phyloP scores from a whole-genome alignment of 1,140 invertebrate genomes.

The Sarcophaga bullata region DNA sequence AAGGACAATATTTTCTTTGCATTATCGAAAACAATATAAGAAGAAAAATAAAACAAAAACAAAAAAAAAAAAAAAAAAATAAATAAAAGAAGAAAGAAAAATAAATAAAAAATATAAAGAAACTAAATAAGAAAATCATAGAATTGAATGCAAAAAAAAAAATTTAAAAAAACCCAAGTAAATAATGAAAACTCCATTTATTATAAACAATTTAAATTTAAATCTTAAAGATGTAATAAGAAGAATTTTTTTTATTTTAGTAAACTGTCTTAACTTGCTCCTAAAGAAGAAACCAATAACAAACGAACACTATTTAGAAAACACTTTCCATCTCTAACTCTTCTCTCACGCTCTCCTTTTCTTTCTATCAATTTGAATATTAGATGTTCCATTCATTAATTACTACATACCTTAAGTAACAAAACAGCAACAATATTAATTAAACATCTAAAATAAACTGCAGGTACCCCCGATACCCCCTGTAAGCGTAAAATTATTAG shows the following conservation, averaged over 20 bases:
- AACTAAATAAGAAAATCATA: no score
- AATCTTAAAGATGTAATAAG: not conserved
- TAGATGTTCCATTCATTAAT: no score
- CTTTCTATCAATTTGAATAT: not conserved
- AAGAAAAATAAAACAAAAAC: not conserved
- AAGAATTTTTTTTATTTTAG: constrained; percentile 9
- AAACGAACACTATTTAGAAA: not conserved
- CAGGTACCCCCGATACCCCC: not conserved
- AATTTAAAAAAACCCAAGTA: no score
- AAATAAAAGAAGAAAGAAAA: no score
- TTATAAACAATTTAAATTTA: constrained; percentile 3
- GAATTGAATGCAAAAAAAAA: no score
- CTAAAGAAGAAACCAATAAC: not conserved
- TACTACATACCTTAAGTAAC: no score
- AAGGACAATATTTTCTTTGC: constrained; percentile 32
- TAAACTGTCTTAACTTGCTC: constrained; percentile 20
- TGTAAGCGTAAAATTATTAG: not conserved
- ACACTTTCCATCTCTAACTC: not conserved
- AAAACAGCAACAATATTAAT: no score
- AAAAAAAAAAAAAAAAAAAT: not conserved
- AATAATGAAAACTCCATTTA: not conserved
- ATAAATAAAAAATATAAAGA: not conserved
- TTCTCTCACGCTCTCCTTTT: not conserved
- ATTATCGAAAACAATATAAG: constrained; percentile 5
- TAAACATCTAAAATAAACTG: not conserved